Evolutionary conservation across 2,888 invertebrate species (phyloP).

Genomic region (Nemapogon koenigi): DNA sequence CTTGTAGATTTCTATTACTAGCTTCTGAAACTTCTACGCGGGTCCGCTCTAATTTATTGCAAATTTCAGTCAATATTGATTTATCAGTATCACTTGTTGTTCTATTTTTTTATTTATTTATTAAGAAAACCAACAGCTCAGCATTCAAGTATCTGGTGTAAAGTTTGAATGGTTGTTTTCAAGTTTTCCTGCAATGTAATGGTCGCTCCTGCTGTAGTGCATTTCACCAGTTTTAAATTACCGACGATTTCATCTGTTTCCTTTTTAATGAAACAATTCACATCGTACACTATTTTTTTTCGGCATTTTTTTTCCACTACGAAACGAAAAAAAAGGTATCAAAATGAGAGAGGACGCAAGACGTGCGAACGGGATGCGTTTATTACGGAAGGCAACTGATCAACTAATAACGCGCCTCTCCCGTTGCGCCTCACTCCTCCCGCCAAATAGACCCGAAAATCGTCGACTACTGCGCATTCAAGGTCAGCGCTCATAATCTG

Average conservation of each 20-base stretch:
- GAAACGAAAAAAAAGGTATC: background rate
- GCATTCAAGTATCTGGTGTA: slow-evolving; percentile 6
- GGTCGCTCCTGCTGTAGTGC: background rate
- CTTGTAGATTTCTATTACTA: too few relatives aligned
- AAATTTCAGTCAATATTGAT: slow-evolving; percentile 1
- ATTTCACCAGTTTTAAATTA: background rate
- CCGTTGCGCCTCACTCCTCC: slow-evolving; percentile 6
- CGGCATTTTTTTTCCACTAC: slow-evolving; percentile 2
- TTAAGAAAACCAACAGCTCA: too few relatives aligned
- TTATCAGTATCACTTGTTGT: slow-evolving; percentile 2
- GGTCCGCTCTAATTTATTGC: too few relatives aligned
- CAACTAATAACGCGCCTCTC: slow-evolving; percentile 3
- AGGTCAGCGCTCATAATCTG: slow-evolving; percentile 1
- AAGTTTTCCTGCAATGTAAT: slow-evolving; percentile 5
- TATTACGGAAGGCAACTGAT: slow-evolving; percentile 4
- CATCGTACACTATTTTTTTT: slow-evolving; percentile 3
- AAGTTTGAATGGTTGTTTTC: slow-evolving; percentile 1
- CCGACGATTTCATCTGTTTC: slow-evolving; percentile 5
- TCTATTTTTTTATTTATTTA: too few relatives aligned
- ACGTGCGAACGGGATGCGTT: background rate
- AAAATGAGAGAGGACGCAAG: background rate
- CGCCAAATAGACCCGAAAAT: slow-evolving; percentile 5
- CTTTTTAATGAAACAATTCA: slow-evolving; percentile 6
- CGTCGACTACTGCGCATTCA: slow-evolving; percentile 2
- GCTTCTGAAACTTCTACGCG: too few relatives aligned